phyloP scores from a whole-genome alignment of 2,888 invertebrate genomes.

The Gymnoscelis rufifasciata region DNA sequence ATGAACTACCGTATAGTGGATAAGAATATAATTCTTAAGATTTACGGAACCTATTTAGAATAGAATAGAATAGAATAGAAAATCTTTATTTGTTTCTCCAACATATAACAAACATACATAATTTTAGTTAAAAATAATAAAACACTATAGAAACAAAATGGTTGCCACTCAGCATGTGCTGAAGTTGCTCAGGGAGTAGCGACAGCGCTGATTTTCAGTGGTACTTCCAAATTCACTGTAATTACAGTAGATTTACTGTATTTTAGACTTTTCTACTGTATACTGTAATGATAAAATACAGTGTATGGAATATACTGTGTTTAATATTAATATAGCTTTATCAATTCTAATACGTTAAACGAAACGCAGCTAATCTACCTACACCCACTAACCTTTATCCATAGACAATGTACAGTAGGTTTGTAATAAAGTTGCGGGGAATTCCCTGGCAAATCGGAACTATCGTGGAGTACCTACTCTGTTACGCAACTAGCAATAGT shows the following conservation, averaged over 20 bases:
- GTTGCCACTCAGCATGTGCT: too few relatives aligned
- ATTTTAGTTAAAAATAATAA: too few relatives aligned
- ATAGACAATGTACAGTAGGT: neutral
- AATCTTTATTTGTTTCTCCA: too few relatives aligned
- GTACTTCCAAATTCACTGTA: neutral
- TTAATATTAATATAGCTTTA: neutral
- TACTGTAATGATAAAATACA: neutral
- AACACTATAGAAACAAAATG: too few relatives aligned
- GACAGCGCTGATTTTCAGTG: too few relatives aligned
- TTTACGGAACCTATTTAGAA: neutral
- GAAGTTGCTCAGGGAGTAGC: too few relatives aligned
- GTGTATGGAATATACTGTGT: neutral
- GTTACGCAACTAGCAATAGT: too few relatives aligned
- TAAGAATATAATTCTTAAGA: neutral
- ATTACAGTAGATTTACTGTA: neutral
- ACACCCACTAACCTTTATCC: neutral
- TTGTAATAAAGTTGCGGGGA: too few relatives aligned
- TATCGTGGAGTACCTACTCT: too few relatives aligned
- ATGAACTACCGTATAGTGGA: constrained; percentile 12
- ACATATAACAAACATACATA: too few relatives aligned
- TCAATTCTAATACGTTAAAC: neutral
- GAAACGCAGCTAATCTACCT: neutral
- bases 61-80: too few relatives aligned
- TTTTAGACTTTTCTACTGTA: constrained; percentile 2
- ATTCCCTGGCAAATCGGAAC: too few relatives aligned